Conservation (phyloP, 2,797 vertebrate genomes). For the Podargus strigoides region DNA sequence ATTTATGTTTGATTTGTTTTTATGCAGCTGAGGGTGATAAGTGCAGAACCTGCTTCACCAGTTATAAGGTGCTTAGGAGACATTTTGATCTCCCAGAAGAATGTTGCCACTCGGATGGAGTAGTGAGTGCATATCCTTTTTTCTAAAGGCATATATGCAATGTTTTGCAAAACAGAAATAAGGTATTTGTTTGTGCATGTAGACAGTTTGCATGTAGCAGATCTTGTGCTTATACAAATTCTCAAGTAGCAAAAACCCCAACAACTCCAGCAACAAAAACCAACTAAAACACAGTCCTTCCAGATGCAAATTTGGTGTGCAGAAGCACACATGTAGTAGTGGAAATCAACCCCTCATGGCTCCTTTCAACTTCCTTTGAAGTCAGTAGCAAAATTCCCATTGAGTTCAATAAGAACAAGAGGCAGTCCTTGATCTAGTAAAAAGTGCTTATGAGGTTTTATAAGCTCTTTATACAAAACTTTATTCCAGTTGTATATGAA, state of each 20-base stretch:
- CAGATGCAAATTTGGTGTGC: slow-evolving; percentile 50
- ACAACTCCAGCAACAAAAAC: background rate
- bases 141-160: background rate
- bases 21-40: background rate
- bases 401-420: slow-evolving; percentile 42
- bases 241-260: background rate
- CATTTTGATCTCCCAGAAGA: background rate
- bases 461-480: slow-evolving; percentile 25
- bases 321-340: slow-evolving; percentile 32
- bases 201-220: background rate
- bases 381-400: slow-evolving; percentile 56
- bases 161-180: background rate
- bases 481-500: background rate
- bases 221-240: background rate
- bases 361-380: slow-evolving; percentile 61
- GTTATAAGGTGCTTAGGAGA: background rate
- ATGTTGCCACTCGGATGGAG: background rate
- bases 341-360: slow-evolving; percentile 46
- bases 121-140: background rate
- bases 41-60: background rate
- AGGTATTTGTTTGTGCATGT: background rate
- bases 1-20: background rate
- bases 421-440: slow-evolving; percentile 27
- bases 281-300: background rate
- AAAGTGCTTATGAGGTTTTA: slow-evolving; percentile 36